Evolutionary conservation across 2,113 vertebrate genomes (phyloP), one percentile per base, ranked within the genome.

Genomic region (Galbula dea): DNA sequence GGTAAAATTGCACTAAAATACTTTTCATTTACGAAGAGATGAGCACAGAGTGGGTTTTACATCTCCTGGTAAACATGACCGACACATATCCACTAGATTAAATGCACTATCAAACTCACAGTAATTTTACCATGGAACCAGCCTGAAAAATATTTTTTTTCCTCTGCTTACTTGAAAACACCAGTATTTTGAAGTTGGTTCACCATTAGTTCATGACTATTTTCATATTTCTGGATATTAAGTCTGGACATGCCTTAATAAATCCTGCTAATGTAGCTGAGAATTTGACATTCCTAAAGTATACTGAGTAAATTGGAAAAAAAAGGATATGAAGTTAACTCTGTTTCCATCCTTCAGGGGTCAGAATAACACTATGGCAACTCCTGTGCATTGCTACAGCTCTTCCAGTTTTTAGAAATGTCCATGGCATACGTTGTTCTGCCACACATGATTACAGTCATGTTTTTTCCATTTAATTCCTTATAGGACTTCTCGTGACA

Each of bases 341-440:
- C 96, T 97, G 93, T 97, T 98, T 98, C 86, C 94, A 98, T 98
- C 98, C 98, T 98, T 98, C 98, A 98, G 98, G 98, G 97, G 97
- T 98, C 98, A 98, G 97, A 97, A 98, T 98, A 98, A 96, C 97
- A 97, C 98, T 97, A 89, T 90, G 27, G 92, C 96, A 98, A 97
- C 92, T 97, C 95, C 66, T 76, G 12, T 96, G 85, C 91, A 89
- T 83, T 93, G 91, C 92, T 96, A 74, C 66, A 84, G 95, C 87
- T 97, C 66, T 86, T 95, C 86, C 2, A 96, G 80, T 95, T 89
- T 96, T 94, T 88, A 96, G 90, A 95, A 96, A 96, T 89, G 92
- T 51, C 83, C 59, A 63, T 92, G 77, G 65, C 66, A 72, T 89
- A 43, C 36, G 81, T 88, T 95, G 39, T 88, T 85, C 66, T 0